phyloP scores from a whole-genome alignment of 2,888 invertebrate genomes.

The Aporophyla nigra region DNA sequence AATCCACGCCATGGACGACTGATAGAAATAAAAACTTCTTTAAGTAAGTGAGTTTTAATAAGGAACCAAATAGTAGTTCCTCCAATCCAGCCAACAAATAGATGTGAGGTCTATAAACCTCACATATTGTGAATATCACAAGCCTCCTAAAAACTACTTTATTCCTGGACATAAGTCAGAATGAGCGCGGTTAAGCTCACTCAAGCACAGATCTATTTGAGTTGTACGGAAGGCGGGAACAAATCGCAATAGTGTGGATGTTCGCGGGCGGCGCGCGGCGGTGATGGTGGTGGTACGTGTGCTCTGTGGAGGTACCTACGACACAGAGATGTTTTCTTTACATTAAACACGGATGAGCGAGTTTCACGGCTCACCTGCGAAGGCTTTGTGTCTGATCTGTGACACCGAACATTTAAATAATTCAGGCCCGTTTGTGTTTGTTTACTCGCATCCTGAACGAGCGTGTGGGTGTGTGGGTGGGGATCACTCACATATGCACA shows the following conservation, averaged over 20 bases:
- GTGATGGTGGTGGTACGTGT: neutral
- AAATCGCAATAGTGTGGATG: slow-evolving; percentile 32
- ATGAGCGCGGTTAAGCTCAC: slow-evolving; percentile 4
- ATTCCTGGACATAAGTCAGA: slow-evolving; percentile 9
- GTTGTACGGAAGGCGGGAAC: slow-evolving; percentile 26
- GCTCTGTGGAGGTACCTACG: neutral
- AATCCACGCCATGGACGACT: too few relatives aligned
- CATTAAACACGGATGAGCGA: slow-evolving; percentile 51
- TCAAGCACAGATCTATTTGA: slow-evolving; percentile 12
- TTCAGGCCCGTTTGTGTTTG: slow-evolving; percentile 55
- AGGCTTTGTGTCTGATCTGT: slow-evolving; percentile 58
- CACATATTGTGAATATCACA: neutral
- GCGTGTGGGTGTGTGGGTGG: neutral
- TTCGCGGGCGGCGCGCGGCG: slow-evolving; percentile 4
- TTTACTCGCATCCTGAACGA: slow-evolving; percentile 30
- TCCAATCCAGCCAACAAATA: too few relatives aligned
- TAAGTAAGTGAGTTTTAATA: too few relatives aligned
- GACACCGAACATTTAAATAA: slow-evolving; percentile 62
- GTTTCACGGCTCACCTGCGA: slow-evolving; percentile 59
- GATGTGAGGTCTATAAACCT: too few relatives aligned
- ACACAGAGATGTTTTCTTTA: slow-evolving; percentile 41
- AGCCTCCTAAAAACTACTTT: neutral
- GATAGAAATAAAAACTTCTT: too few relatives aligned
- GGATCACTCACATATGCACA: slow-evolving; percentile 2
- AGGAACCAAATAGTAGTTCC: too few relatives aligned